These are phyloP conservation scores for Atlantisia rogersi DNA, from an alignment of 2,113 vertebrate genomes.

Conservation along the genomic window DNA sequence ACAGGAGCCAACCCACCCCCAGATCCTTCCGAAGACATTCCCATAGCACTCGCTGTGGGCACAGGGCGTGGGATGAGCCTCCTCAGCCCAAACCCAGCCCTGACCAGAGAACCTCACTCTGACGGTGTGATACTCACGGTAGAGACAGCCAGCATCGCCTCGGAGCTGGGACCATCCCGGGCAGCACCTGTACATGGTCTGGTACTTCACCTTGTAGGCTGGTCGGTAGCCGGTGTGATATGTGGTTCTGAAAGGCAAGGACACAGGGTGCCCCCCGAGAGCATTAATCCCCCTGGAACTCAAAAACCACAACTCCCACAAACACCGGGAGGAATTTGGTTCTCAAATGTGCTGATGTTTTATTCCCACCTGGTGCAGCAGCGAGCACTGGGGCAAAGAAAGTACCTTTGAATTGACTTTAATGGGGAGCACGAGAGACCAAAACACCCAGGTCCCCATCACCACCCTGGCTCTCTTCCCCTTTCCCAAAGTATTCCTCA, in stretches of 20 bases:
- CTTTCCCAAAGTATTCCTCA: not conserved
- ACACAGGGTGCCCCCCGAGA: not conserved
- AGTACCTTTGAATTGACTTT: not conserved
- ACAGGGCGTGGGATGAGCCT: not conserved
- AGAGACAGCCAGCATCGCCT: constrained; percentile 83
- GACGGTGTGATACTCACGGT: constrained; percentile 78
- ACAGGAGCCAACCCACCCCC: not conserved
- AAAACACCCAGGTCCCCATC: not conserved
- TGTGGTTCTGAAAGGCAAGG: constrained; percentile 75
- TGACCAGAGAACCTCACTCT: fast-evolving
- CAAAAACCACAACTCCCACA: no score
- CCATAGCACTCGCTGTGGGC: not conserved
- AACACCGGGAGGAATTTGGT: not conserved
- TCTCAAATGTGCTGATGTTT: not conserved
- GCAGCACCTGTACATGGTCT: constrained; percentile 84
- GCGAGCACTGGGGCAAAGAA: not conserved
- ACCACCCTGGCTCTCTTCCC: not conserved
- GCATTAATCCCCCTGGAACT: not conserved
- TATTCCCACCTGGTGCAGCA: not conserved
- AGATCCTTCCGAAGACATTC: not conserved
- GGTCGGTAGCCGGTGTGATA: constrained; percentile 87
- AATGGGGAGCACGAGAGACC: not conserved
- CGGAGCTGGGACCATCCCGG: constrained; percentile 86
- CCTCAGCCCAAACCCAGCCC: fast-evolving
- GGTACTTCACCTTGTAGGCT: constrained; percentile 79